phyloP scores from a whole-genome alignment of 2,797 vertebrate genomes.

The Glyptemys insculpta region DNA sequence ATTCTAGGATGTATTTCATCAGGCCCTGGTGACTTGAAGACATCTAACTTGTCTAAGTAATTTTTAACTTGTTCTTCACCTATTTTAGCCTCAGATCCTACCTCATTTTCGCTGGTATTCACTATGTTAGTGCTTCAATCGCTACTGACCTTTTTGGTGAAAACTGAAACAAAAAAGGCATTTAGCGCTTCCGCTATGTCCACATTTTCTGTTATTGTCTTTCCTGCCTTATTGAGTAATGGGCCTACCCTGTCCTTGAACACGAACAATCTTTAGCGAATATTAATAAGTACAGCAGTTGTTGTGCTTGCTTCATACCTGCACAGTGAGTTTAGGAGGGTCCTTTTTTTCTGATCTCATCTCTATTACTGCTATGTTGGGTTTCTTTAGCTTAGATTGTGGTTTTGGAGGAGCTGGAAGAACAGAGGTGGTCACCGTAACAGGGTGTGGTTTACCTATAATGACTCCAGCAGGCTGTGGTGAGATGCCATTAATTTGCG shows the following conservation, averaged over 20 bases:
- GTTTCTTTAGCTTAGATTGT: constrained; percentile 63
- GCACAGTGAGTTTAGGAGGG: constrained; percentile 82
- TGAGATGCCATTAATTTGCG: constrained; percentile 78
- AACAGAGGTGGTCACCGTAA: constrained; percentile 83
- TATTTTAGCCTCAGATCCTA: neutral
- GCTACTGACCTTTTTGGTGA: neutral
- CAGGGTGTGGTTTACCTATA: constrained; percentile 69
- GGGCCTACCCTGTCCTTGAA: neutral
- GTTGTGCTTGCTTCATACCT: constrained; percentile 76
- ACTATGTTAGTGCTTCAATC: neutral
- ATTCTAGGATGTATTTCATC: neutral
- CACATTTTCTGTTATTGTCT: neutral
- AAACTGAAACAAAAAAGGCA: neutral
- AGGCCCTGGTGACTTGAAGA: neutral
- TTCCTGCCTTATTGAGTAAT: neutral
- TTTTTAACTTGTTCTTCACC: neutral
- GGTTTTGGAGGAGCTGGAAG: constrained; percentile 72
- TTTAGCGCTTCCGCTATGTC: neutral
- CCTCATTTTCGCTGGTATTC: neutral
- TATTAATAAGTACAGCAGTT: neutral
- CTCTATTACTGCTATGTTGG: constrained; percentile 80
- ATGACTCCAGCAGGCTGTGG: constrained; percentile 76
- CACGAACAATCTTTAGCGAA: neutral
- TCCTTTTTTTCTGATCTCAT: constrained; percentile 80
- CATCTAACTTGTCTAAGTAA: neutral